A percentile compares a stretch with the other conserved stretches of the same genome.
Conservation (phyloP, 1,140 invertebrate genomes). For the Heterodera carotae region DNA sequence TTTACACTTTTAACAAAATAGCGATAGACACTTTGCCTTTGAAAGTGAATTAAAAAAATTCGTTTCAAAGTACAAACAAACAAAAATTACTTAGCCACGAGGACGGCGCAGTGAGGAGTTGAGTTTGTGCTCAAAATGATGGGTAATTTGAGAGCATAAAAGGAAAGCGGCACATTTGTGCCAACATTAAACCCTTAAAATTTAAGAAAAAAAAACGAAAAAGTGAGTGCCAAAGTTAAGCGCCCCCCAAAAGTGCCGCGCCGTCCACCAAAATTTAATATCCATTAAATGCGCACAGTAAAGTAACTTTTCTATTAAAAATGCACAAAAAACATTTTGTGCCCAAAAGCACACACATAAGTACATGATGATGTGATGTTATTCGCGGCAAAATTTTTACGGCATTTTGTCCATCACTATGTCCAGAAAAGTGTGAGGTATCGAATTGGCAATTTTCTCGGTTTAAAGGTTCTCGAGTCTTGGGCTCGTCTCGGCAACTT, state of each 20-base stretch:
- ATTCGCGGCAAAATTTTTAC: not conserved
- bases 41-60: not conserved
- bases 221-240: too few relatives aligned
- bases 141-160: constrained; percentile 12
- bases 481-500: too few relatives aligned
- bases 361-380: not conserved
- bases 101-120: not conserved
- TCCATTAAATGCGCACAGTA: not conserved
- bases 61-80: not conserved
- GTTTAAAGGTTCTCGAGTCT: too few relatives aligned
- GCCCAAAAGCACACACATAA: too few relatives aligned
- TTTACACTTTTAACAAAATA: not conserved
- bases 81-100: not conserved
- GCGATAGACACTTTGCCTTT: not conserved
- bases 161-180: not conserved
- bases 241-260: not conserved
- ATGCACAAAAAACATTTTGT: not conserved
- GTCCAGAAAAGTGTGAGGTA: too few relatives aligned
- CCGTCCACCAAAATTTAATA: not conserved
- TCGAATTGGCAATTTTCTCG: too few relatives aligned
- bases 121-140: not conserved
- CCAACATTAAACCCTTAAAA: not conserved
- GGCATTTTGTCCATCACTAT: not conserved
- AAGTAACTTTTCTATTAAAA: not conserved
- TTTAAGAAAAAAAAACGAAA: not conserved